phyloP scores from a whole-genome alignment of 2,113 vertebrate genomes.

The Eptesicus fuscus region DNA sequence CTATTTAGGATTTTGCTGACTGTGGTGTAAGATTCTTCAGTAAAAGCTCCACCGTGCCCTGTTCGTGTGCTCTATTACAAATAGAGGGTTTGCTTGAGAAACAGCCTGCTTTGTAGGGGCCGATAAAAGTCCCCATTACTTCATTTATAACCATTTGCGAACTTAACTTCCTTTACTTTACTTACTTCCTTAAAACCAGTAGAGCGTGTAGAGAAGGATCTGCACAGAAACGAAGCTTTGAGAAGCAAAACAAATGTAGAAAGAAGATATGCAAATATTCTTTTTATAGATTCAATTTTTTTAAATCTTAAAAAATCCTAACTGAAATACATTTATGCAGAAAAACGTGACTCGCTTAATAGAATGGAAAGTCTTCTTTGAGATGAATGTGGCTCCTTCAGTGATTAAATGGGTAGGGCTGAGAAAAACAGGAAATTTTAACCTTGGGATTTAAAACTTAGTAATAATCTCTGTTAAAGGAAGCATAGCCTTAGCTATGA shows the following conservation, averaged over 20 bases:
- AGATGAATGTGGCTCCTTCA: neutral
- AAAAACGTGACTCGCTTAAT: conserved; percentile 27
- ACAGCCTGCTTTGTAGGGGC: conserved; percentile 54
- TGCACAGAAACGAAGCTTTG: conserved; percentile 58
- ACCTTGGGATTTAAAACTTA: neutral
- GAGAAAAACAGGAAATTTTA: neutral
- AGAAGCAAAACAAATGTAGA: conserved; percentile 57
- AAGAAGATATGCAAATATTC: conserved; percentile 73
- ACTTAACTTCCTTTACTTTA: conserved; percentile 64
- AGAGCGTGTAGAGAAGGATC: conserved; percentile 63
- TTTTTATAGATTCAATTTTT: conserved; percentile 71
- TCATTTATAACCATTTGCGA: conserved; percentile 51
- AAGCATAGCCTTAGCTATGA: neutral
- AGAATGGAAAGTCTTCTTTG: neutral
- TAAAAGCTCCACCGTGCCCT: neutral
- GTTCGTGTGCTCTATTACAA: neutral
- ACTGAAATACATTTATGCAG: neutral
- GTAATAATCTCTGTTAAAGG: neutral
- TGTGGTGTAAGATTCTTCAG: neutral
- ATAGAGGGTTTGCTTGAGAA: conserved; percentile 39
- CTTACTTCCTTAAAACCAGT: conserved; percentile 80
- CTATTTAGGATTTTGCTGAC: neutral
- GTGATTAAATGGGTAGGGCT: neutral
- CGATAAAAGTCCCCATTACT: conserved; percentile 46
- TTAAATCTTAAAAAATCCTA: conserved; percentile 51